A percentile compares a stretch with the other conserved stretches of the same genome.
Evolutionary conservation across 2,113 vertebrate species (phyloP).

Genomic region (Ictalurus furcatus): DNA sequence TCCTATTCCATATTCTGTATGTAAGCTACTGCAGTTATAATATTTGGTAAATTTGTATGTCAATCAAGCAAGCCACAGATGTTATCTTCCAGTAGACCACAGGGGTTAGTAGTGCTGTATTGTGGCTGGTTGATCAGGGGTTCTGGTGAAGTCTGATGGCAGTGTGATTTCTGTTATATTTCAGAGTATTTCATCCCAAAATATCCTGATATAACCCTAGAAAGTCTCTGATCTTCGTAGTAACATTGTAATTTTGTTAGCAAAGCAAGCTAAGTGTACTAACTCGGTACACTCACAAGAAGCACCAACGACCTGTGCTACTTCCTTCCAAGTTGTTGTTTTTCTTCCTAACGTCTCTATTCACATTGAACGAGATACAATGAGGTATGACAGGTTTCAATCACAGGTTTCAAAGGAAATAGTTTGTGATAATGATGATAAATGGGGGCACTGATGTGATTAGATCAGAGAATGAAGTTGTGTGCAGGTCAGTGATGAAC

Average conservation of each 20-base stretch:
- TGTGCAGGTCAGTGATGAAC: neutral
- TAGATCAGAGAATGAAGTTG: neutral
- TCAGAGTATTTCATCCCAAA: neutral
- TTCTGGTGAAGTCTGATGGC: neutral
- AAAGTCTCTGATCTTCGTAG: neutral
- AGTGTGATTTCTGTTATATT: neutral
- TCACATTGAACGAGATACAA: neutral
- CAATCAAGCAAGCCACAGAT: no score
- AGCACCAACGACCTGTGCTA: neutral
- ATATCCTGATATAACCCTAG: neutral
- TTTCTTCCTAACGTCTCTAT: neutral
- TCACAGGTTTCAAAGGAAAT: neutral
- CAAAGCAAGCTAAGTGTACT: neutral
- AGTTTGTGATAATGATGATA: neutral
- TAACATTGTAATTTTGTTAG: neutral
- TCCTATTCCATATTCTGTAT: neutral
- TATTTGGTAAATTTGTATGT: neutral
- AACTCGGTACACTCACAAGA: neutral
- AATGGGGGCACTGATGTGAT: neutral
- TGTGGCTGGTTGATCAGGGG: neutral
- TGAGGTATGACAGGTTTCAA: neutral
- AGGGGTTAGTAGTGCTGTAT: neutral
- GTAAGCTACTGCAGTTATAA: neutral
- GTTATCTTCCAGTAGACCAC: neutral
- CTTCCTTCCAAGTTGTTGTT: neutral